Conservation (phyloP, 2,113 vertebrate genomes). For the Mesembrinibis cayennensis region DNA sequence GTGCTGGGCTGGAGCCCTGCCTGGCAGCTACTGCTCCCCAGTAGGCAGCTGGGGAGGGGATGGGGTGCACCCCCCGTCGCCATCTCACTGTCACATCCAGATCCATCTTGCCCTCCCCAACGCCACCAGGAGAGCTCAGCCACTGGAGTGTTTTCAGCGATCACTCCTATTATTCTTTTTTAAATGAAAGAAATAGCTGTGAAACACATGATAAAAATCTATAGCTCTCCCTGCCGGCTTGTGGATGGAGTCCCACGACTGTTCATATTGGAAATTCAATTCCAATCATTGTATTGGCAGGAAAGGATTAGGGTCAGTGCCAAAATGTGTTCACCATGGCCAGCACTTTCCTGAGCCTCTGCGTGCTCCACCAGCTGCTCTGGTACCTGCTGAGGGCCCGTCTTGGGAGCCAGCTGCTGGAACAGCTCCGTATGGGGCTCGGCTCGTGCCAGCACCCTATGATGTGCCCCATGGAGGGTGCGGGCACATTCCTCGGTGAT, state of each 20-base stretch:
- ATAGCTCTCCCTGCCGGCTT: neutral
- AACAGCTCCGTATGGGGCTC: neutral
- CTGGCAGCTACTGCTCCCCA: neutral
- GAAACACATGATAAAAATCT: slow-evolving; percentile 42
- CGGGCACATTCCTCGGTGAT: slow-evolving; percentile 5
- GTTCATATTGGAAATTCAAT: slow-evolving; percentile 40
- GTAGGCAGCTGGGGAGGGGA: neutral
- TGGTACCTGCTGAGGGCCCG: neutral
- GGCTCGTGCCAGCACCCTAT: neutral
- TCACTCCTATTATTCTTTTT: neutral
- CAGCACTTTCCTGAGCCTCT: neutral
- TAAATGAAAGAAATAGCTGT: slow-evolving; percentile 29
- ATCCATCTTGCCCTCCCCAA: neutral
- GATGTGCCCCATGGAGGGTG: neutral
- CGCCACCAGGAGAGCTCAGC: neutral
- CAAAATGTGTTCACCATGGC: neutral
- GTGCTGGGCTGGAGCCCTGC: neutral
- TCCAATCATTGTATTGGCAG: slow-evolving; percentile 41
- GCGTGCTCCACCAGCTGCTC: neutral
- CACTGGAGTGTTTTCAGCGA: neutral
- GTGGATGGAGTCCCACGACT: neutral
- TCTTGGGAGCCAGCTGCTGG: neutral
- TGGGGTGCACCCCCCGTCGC: fast-evolving
- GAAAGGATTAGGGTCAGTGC: slow-evolving; percentile 6
- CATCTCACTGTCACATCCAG: neutral